Evolutionary conservation across 1,140 invertebrate genomes (phyloP).

Genomic region (Calliopsis andreniformis): DNA sequence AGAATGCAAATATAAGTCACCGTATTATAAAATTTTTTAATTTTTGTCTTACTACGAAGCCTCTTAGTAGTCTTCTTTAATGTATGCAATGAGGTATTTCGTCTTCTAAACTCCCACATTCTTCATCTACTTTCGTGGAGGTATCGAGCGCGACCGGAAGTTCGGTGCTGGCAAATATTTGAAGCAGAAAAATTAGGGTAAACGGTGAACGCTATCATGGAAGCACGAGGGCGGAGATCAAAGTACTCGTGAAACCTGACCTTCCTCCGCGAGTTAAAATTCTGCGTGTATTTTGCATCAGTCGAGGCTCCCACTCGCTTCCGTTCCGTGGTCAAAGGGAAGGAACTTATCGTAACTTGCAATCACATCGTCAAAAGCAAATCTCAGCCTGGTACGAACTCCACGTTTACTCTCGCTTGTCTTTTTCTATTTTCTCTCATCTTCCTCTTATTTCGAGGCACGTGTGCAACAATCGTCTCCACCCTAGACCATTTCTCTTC

Average conservation of each 20-base stretch:
- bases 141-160: neutral
- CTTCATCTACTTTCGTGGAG: too few relatives aligned
- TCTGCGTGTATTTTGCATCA: neutral
- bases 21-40: too few relatives aligned
- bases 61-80: too few relatives aligned
- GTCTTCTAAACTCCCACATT: too few relatives aligned
- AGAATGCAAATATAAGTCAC: too few relatives aligned
- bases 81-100: too few relatives aligned
- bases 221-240: neutral
- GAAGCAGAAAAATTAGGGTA: neutral
- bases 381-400: neutral
- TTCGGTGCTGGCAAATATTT: neutral
- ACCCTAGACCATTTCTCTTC: neutral
- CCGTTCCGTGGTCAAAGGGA: neutral
- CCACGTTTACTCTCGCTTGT: conserved; percentile 3
- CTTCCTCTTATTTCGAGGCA: neutral
- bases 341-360: neutral
- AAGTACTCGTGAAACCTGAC: neutral
- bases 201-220: too few relatives aligned
- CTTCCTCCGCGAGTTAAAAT: neutral
- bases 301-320: neutral
- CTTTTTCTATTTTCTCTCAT: neutral
- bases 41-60: too few relatives aligned
- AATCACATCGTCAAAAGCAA: neutral
- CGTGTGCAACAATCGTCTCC: too few relatives aligned